Evolutionary conservation across 2,797 vertebrate genomes (phyloP).

Genomic region (Glossophaga mutica): DNA sequence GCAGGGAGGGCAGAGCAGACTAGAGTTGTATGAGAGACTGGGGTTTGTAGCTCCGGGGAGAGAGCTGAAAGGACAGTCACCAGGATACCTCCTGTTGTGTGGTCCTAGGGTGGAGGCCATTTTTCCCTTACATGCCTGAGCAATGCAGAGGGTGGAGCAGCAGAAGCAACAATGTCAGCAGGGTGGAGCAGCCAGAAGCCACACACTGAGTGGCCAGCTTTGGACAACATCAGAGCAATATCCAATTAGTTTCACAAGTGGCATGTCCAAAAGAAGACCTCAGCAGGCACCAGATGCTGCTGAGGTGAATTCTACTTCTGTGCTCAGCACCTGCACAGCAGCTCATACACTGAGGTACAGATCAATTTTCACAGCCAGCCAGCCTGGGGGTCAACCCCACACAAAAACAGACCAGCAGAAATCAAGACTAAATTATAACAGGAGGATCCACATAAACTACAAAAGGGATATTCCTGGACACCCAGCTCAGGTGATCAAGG

Average conservation of each 20-base stretch:
- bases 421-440: neutral
- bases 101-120: neutral
- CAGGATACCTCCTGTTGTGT: neutral
- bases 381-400: neutral
- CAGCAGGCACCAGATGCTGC: neutral
- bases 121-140: neutral
- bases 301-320: neutral
- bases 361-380: neutral
- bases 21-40: neutral
- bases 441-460: neutral
- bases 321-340: neutral
- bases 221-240: neutral
- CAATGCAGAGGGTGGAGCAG: neutral
- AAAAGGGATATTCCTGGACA: neutral
- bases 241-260: neutral
- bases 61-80: neutral
- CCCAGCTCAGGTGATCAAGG: neutral
- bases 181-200: neutral
- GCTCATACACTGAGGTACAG: neutral
- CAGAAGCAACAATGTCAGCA: neutral
- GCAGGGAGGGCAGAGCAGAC: neutral
- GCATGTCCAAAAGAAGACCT: neutral
- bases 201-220: neutral
- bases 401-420: neutral
- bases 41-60: neutral